Evolutionary conservation across 1,140 invertebrate genomes (phyloP).

Genomic region (Paracyclopina nana): DNA sequence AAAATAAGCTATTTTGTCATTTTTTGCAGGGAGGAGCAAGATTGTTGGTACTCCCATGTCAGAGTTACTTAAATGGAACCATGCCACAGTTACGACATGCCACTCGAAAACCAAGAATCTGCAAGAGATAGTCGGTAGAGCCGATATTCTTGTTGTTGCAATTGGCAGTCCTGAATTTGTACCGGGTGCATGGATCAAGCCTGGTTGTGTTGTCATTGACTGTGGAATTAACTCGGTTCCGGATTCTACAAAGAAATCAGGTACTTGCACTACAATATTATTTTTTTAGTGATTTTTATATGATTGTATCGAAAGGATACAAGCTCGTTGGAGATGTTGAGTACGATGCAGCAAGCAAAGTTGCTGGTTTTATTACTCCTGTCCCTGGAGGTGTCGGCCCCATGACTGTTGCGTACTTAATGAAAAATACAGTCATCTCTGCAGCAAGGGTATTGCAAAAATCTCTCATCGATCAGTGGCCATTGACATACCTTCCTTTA

Average conservation of each 20-base stretch:
- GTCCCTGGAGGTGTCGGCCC: conserved; percentile 73
- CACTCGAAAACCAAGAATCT: conserved; percentile 32
- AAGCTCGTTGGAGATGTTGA: conserved; percentile 86
- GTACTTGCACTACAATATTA: no score
- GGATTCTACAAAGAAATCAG: conserved; percentile 59
- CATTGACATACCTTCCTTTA: conserved; percentile 37
- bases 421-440: conserved; percentile 57
- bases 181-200: conserved; percentile 89
- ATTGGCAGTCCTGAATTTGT: conserved; percentile 82
- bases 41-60: conserved; percentile 90
- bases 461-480: conserved; percentile 38
- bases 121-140: conserved; percentile 27
- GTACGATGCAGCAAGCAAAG: conserved; percentile 48
- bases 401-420: conserved; percentile 71
- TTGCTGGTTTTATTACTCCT: conserved; percentile 40
- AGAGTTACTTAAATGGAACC: conserved; percentile 83
- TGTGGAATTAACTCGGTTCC: conserved; percentile 91
- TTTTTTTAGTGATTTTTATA: no score
- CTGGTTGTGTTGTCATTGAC: conserved; percentile 95
- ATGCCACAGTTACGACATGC: conserved; percentile 90
- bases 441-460: conserved; percentile 35
- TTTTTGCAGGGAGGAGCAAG: conserved; percentile 46
- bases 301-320: no score
- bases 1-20: neutral
- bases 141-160: conserved; percentile 89